Evolutionary conservation across 2,797 vertebrate species (phyloP).

Genomic region (Eulemur mongoz): DNA sequence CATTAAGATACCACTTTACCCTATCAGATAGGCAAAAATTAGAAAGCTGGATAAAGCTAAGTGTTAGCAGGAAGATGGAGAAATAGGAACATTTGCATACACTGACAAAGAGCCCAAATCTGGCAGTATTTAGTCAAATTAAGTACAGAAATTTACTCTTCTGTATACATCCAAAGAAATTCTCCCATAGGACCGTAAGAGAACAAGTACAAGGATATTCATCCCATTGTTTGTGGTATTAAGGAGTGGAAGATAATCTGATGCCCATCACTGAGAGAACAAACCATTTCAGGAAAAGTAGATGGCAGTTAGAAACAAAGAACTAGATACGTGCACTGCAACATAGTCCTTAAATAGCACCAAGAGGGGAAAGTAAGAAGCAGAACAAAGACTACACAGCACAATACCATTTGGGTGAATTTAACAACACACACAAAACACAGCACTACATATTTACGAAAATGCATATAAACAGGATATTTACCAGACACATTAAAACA

Average conservation of each 20-base stretch:
- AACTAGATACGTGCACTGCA: neutral
- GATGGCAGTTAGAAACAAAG: neutral
- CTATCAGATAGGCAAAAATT: conserved; percentile 37
- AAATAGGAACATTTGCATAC: neutral
- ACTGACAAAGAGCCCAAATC: neutral
- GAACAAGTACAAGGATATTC: neutral
- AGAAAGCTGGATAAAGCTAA: conserved; percentile 33
- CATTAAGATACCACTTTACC: neutral
- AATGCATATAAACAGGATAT: neutral
- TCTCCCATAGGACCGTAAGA: neutral
- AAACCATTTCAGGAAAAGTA: neutral
- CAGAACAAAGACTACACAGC: neutral
- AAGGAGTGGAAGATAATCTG: neutral
- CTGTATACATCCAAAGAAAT: neutral
- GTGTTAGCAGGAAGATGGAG: neutral
- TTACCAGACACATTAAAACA: neutral
- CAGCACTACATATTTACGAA: neutral
- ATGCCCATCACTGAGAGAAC: neutral
- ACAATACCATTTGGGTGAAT: neutral
- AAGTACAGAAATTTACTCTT: neutral
- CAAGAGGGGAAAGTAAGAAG: neutral
- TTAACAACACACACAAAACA: neutral
- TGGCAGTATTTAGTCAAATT: neutral
- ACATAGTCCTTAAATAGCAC: neutral
- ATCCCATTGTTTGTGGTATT: neutral